Conservation (phyloP, 1,140 invertebrate genomes). For the Globodera rostochiensis region DNA sequence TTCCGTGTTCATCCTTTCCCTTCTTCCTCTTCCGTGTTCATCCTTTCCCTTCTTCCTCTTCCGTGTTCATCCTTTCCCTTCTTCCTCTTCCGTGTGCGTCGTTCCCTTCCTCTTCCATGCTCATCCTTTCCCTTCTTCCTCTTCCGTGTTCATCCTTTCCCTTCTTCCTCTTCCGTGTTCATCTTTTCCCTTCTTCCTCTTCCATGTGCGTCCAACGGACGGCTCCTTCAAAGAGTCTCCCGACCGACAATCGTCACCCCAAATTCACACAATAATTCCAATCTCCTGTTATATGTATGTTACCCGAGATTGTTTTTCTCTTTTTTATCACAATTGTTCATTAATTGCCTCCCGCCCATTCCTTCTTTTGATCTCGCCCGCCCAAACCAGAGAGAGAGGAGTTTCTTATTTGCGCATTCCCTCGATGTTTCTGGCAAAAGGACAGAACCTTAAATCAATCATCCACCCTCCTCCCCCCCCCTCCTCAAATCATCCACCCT, state of each 20-base stretch:
- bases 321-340: neutral
- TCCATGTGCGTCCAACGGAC: neutral
- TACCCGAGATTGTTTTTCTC: neutral
- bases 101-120: too few species aligned
- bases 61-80: too few species aligned
- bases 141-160: too few species aligned
- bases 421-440: neutral
- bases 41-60: too few species aligned
- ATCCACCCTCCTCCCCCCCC: neutral
- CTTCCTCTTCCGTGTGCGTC: too few species aligned
- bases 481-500: too few species aligned
- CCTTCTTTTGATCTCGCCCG: neutral
- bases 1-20: too few species aligned
- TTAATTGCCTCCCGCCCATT: constrained; percentile 9
- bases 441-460: neutral
- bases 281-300: neutral
- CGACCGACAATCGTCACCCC: neutral
- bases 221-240: neutral
- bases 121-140: too few species aligned
- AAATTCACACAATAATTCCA: constrained; percentile 3
- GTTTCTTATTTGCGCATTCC: neutral
- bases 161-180: too few species aligned
- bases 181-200: too few species aligned
- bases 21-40: too few species aligned
- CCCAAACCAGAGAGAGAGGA: constrained; percentile 1